phyloP scores from a whole-genome alignment of 2,797 vertebrate species.

The Perdix hodgsoniae region DNA sequence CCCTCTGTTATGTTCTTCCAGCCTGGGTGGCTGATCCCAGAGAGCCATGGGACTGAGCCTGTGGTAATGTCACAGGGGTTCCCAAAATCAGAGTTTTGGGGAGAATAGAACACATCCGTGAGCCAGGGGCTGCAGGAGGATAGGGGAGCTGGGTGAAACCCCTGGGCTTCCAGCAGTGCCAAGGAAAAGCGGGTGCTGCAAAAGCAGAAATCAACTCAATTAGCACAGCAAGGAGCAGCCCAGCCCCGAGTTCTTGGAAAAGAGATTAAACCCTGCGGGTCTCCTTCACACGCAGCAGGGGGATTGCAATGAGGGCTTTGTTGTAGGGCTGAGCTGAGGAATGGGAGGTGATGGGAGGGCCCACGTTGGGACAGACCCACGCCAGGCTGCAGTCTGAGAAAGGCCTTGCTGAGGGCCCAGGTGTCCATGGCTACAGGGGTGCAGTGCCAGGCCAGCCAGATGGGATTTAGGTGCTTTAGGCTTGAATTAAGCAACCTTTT shows the following conservation, averaged over 20 bases:
- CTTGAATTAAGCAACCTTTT: not conserved
- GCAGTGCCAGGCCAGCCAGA: accelerated
- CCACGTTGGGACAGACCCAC: accelerated
- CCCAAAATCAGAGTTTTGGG: not conserved
- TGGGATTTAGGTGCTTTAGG: not conserved
- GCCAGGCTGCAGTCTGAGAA: not conserved
- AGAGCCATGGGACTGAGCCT: not conserved
- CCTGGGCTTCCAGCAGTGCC: not conserved
- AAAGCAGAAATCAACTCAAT: not conserved
- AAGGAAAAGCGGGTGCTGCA: not conserved
- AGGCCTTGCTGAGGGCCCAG: not conserved
- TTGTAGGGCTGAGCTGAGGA: not conserved
- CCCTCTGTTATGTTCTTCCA: not conserved
- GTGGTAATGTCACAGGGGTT: accelerated
- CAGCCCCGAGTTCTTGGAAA: not conserved
- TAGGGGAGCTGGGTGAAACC: accelerated
- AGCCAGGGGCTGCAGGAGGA: not conserved
- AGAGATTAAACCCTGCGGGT: not conserved
- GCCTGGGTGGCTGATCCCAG: not conserved
- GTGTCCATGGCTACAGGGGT: accelerated
- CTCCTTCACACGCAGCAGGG: not conserved
- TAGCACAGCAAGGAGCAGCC: not conserved
- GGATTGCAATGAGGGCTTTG: not conserved
- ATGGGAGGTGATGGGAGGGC: not conserved
- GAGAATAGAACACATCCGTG: not conserved